Base-by-base conservation (phyloP, 2,888 invertebrate species). In the Brenthis ino region DNA sequence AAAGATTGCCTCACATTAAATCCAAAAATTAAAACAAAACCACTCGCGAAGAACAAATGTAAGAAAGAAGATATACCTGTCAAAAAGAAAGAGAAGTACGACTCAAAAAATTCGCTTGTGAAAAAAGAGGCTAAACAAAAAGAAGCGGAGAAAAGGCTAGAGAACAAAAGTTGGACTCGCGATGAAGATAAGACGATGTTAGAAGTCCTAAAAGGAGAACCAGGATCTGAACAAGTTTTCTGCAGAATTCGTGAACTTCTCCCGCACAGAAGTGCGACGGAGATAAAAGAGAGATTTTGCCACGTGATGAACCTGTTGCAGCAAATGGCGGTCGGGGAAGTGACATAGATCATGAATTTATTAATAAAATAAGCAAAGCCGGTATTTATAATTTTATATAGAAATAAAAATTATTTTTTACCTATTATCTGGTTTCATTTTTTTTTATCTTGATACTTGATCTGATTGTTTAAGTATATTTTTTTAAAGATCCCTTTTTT, bases 121-220 rank as follows among this genome's bases (percentile, higher is more conserved):
- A 75, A 71, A 47, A 74, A 75, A 37, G 79, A 74, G 28, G 76
- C 63, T 64, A 56, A 71, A 57, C 57, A 64, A 69, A 74, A 74
- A 57, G 66, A 57, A 61, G 75, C 77, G 43, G 63, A 72, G 61
- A 54, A 68, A 8, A 77, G 77, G 69, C 73, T 73, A 43, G 37
- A 33, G 82, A 82, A 51, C 0, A 89, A 85, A 69, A 85, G 76
- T 66, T 97, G 97, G 97, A 96, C 96, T 0, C 93, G 96, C 66
- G 96, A 97, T 65, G 97, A 97, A 80, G 97, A 97, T 83, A 96
- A 96, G 84, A 94, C 96, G 14, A 95, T 97, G 86, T 86, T 97
- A 51, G 95, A 96, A 84, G 96, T 95, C 67, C 94, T 97, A 72
- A 96, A 96, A 82, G 94, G 94, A 5, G 96, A 96, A 74, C 78